These are phyloP conservation scores for Cheilinus undulatus DNA, from an alignment of 2,113 vertebrate genomes.

Conservation along the genomic window DNA sequence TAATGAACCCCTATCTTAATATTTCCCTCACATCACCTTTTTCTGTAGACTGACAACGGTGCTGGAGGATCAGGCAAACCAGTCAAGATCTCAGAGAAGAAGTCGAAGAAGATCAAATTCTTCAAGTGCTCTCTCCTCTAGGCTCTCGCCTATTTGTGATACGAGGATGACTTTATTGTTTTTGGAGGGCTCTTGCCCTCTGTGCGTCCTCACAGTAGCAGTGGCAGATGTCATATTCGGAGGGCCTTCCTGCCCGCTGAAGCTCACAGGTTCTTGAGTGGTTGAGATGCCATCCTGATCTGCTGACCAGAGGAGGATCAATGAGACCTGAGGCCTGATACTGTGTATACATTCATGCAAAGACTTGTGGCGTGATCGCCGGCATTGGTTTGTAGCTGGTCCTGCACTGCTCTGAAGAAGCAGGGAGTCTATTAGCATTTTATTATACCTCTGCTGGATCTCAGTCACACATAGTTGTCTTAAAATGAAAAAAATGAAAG, in stretches of 20 bases:
- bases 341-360: slow-evolving; percentile 37
- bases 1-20: neutral
- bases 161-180: slow-evolving; percentile 76
- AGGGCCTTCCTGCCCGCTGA: slow-evolving; percentile 44
- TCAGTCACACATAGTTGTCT: slow-evolving; percentile 47
- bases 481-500: slow-evolving; percentile 23
- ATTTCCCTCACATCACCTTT: neutral
- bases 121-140: slow-evolving; percentile 95
- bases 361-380: slow-evolving; percentile 36
- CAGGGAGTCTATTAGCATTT: slow-evolving; percentile 25
- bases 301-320: slow-evolving; percentile 46
- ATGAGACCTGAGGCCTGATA: slow-evolving; percentile 40
- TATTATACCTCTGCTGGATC: slow-evolving; percentile 42
- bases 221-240: slow-evolving; percentile 29
- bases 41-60: slow-evolving; percentile 89
- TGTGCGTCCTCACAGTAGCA: slow-evolving; percentile 12
- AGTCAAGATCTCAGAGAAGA: slow-evolving; percentile 96
- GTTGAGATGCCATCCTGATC: slow-evolving; percentile 32
- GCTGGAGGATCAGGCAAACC: slow-evolving; percentile 88
- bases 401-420: slow-evolving; percentile 42
- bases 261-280: slow-evolving; percentile 37
- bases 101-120: slow-evolving; percentile 94
- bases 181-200: slow-evolving; percentile 29
- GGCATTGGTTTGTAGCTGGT: slow-evolving; percentile 48
- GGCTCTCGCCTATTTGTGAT: slow-evolving; percentile 56